A percentile compares a stretch with the other conserved stretches of the same genome.
Evolutionary conservation across 2,888 invertebrate species (phyloP).

Genomic region (Xylota segnis): DNA sequence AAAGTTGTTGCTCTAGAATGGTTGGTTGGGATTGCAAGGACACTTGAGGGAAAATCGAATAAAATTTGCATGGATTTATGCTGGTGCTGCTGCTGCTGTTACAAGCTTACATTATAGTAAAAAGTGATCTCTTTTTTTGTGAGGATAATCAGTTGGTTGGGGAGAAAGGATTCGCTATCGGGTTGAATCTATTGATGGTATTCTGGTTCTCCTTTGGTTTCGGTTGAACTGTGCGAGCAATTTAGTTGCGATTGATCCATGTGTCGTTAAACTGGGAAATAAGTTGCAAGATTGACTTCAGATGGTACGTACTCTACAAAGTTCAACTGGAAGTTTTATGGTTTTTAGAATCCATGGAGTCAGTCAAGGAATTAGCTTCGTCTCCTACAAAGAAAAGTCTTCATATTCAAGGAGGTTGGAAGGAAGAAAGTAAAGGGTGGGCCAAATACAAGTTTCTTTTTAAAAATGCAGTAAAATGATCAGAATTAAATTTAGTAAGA

Average conservation of each 20-base stretch:
- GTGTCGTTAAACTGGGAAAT: background rate
- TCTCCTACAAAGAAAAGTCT: no score
- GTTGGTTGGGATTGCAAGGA: slow-evolving; percentile 40
- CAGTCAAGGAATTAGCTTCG: no score
- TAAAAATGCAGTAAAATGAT: no score
- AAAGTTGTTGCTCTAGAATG: slow-evolving; percentile 37
- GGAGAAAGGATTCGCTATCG: slow-evolving; percentile 25
- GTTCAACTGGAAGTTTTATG: no score
- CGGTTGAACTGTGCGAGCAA: background rate
- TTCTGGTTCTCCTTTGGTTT: background rate
- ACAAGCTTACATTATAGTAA: slow-evolving; percentile 48
- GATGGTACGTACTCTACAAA: no score
- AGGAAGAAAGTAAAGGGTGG: no score
- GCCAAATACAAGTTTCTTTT: no score
- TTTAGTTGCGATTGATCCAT: background rate
- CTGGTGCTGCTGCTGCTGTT: slow-evolving; percentile 26
- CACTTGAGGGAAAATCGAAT: slow-evolving; percentile 52
- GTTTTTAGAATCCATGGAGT: no score
- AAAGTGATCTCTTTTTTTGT: slow-evolving; percentile 33
- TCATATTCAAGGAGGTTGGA: no score
- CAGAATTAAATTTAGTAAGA: no score
- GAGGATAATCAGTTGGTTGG: slow-evolving; percentile 40
- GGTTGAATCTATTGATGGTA: slow-evolving; percentile 32
- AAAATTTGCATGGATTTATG: slow-evolving; percentile 59
- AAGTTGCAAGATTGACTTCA: background rate